These are phyloP conservation scores for Cephus nigrinus DNA, from an alignment of 2,888 invertebrate genomes.

Conservation along the genomic window DNA sequence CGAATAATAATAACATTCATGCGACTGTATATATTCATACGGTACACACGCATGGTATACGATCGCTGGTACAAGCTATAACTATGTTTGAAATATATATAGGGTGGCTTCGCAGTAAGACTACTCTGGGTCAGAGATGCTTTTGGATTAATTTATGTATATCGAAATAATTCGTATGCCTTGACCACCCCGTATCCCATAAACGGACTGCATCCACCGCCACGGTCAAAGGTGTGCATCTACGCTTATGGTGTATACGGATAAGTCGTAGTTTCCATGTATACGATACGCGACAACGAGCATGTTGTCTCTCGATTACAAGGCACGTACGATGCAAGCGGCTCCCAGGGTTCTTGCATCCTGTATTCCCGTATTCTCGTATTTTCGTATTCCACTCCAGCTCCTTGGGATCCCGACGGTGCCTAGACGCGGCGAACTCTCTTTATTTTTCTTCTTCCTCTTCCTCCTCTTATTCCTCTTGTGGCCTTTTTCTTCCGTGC, in stretches of 20 bases:
- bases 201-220: too few relatives aligned
- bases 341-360: slow-evolving; percentile 47
- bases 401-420: not conserved
- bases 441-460: slow-evolving; percentile 10
- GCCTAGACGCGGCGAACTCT: too few relatives aligned
- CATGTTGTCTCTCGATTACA: slow-evolving; percentile 48
- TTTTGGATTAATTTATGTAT: not conserved
- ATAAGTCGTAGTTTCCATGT: not conserved
- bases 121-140: not conserved
- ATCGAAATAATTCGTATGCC: not conserved
- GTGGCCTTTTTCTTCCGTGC: not conserved
- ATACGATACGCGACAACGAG: not conserved
- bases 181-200: too few relatives aligned
- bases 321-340: slow-evolving; percentile 51
- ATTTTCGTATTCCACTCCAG: slow-evolving; percentile 30
- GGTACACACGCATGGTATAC: not conserved
- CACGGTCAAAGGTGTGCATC: too few relatives aligned
- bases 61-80: too few relatives aligned
- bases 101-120: not conserved
- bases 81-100: not conserved
- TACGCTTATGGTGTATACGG: too few relatives aligned
- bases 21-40: not conserved
- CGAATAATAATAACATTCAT: not conserved
- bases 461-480: slow-evolving; percentile 6
- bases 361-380: slow-evolving; percentile 30